Percentiles rank a stretch among this genome's conserved stretches.
phyloP scores from a whole-genome alignment of 2,113 vertebrate genomes.

The Physeter macrocephalus region DNA sequence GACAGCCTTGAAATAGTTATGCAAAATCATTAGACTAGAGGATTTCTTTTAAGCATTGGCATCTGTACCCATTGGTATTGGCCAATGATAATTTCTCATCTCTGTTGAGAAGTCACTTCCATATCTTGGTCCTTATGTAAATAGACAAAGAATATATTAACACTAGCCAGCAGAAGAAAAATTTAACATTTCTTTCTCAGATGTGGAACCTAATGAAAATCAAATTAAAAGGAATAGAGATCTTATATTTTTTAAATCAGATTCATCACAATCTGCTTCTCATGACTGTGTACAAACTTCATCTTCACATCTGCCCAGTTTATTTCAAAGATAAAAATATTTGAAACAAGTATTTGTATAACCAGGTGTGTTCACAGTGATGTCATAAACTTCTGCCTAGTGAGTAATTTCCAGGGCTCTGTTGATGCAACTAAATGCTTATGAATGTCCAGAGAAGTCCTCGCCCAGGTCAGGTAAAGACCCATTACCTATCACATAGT shows the following conservation, averaged over 20 bases:
- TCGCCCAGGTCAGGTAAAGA: background rate
- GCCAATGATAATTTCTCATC: background rate
- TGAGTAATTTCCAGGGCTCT: background rate
- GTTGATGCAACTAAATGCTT: background rate
- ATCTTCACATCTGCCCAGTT: background rate
- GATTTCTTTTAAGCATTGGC: background rate
- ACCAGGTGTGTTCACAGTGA: background rate
- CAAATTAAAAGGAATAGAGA: background rate
- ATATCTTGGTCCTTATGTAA: background rate
- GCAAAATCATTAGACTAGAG: background rate
- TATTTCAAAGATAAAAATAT: background rate
- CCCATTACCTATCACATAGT: background rate
- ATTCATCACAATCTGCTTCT: background rate
- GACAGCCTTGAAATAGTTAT: background rate
- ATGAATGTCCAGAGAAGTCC: background rate
- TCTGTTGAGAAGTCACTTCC: conserved; percentile 3
- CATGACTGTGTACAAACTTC: background rate
- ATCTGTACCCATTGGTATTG: background rate
- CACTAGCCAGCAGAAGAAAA: background rate
- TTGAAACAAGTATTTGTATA: background rate
- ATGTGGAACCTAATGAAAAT: background rate
- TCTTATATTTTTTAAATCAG: background rate
- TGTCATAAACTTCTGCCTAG: background rate
- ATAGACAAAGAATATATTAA: background rate
- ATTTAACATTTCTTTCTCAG: background rate